Percentiles rank a stretch among this genome's conserved stretches.
Evolutionary conservation across 1,140 invertebrate species (phyloP).

Genomic region (Lucilia cuprina): DNA sequence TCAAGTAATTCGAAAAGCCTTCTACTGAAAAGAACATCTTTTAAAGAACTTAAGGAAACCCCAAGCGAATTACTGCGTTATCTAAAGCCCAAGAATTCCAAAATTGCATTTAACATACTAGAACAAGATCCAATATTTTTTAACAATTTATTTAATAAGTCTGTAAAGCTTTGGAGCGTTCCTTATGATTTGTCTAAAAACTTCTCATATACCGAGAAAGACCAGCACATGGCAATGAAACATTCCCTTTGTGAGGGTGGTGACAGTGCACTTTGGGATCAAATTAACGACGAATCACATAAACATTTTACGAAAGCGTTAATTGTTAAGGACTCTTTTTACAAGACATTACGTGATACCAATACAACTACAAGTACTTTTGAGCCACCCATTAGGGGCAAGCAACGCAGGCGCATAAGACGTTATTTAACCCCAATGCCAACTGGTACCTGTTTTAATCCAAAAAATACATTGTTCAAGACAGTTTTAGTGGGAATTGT

Average conservation of each 20-base stretch:
- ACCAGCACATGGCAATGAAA: not conserved
- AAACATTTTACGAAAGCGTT: too few species aligned
- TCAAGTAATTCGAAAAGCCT: not conserved
- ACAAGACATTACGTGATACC: too few species aligned
- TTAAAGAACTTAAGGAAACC: constrained; percentile 48
- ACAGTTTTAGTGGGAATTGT: constrained; percentile 49
- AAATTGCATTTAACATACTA: constrained; percentile 45
- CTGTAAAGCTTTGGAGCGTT: not conserved
- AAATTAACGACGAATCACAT: too few species aligned
- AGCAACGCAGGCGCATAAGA: constrained; percentile 34
- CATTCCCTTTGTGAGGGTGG: not conserved
- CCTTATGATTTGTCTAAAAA: not conserved
- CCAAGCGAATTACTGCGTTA: constrained; percentile 46
- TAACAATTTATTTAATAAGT: constrained; percentile 41
- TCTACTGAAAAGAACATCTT: constrained; percentile 46
- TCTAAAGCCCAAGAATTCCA: constrained; percentile 40
- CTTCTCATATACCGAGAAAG: not conserved
- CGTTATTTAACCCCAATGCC: constrained; percentile 24
- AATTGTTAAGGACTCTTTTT: too few species aligned
- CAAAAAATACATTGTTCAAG: constrained; percentile 46
- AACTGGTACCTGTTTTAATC: constrained; percentile 20
- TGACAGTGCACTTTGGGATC: not conserved
- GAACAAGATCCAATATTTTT: constrained; percentile 56
- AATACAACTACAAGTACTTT: not conserved
- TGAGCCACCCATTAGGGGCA: not conserved